These are phyloP conservation scores for Glyphotaelius pellucidus DNA, from an alignment of 2,888 invertebrate genomes.

Conservation along the genomic window DNA sequence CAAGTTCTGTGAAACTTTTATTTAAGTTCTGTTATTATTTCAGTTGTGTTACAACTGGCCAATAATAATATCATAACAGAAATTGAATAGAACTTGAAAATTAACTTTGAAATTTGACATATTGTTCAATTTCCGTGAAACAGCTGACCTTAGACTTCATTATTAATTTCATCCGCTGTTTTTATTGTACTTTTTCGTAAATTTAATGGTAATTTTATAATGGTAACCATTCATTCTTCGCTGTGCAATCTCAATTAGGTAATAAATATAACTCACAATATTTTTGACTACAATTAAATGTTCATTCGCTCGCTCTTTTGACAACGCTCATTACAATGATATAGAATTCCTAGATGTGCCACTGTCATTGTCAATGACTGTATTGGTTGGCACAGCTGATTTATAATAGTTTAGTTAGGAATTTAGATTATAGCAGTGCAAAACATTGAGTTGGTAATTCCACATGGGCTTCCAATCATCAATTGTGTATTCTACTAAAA, in stretches of 20 bases:
- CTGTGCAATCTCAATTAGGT: constrained; percentile 28
- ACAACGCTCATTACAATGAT: constrained; percentile 3
- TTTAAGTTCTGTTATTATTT: no score
- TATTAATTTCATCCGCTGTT: constrained; percentile 11
- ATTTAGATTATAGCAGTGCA: not conserved
- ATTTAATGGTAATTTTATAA: constrained; percentile 22
- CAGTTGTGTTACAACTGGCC: no score
- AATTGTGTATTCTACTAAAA: not conserved
- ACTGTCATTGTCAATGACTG: no score
- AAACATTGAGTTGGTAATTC: not conserved
- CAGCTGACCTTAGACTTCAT: not conserved
- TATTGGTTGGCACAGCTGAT: not conserved
- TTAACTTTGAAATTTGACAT: no score
- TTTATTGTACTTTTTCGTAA: constrained; percentile 33
- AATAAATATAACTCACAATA: constrained; percentile 51
- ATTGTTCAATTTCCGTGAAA: no score
- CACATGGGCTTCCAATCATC: not conserved
- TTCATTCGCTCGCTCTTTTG: constrained; percentile 27
- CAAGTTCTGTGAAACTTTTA: no score
- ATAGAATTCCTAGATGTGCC: not conserved
- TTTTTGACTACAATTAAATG: constrained; percentile 30
- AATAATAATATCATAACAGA: no score
- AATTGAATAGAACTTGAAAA: no score
- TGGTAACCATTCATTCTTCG: constrained; percentile 42
- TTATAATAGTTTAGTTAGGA: not conserved